phyloP scores from a whole-genome alignment of 2,888 invertebrate genomes.

The Synanthedon vespiformis region DNA sequence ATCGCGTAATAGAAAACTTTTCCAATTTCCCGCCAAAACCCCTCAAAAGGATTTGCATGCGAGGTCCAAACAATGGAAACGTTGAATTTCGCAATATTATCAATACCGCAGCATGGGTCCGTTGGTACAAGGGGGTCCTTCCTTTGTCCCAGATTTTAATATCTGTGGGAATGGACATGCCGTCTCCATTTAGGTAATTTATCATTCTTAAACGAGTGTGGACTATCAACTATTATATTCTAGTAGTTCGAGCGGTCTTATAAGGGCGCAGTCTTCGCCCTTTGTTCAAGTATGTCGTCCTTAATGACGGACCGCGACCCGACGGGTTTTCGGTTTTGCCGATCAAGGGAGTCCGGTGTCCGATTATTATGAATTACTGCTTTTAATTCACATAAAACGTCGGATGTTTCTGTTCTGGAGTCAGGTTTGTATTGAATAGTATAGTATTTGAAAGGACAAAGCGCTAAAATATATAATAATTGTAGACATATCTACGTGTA shows the following conservation, averaged over 20 bases:
- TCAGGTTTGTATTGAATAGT: not conserved
- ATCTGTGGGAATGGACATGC: conserved; percentile 71
- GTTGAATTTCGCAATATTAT: conserved; percentile 58
- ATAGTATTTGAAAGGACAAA: too few relatives aligned
- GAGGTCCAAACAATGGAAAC: conserved; percentile 34
- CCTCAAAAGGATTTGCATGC: conserved; percentile 63
- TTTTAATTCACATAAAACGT: conserved; percentile 37
- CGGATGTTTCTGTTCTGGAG: not conserved
- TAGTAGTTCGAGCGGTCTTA: conserved; percentile 4
- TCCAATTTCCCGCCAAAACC: conserved; percentile 59
- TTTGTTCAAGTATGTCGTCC: conserved; percentile 32
- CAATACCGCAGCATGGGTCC: conserved; percentile 64
- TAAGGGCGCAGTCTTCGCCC: conserved; percentile 31
- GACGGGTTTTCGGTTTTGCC: conserved; percentile 39
- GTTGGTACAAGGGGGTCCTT: conserved; percentile 40
- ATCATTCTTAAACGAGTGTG: conserved; percentile 69
- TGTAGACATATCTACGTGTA: too few relatives aligned
- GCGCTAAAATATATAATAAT: too few relatives aligned
- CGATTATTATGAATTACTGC: conserved; percentile 63
- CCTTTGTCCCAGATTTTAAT: conserved; percentile 62
- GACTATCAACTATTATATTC: conserved; percentile 46
- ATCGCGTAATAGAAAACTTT: conserved; percentile 40
- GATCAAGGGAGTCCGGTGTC: conserved; percentile 34
- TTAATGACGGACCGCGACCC: conserved; percentile 38
- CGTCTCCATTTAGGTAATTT: conserved; percentile 67